Base-by-base conservation (phyloP, 2,113 vertebrate species). In the Oncorhynchus nerka region DNA sequence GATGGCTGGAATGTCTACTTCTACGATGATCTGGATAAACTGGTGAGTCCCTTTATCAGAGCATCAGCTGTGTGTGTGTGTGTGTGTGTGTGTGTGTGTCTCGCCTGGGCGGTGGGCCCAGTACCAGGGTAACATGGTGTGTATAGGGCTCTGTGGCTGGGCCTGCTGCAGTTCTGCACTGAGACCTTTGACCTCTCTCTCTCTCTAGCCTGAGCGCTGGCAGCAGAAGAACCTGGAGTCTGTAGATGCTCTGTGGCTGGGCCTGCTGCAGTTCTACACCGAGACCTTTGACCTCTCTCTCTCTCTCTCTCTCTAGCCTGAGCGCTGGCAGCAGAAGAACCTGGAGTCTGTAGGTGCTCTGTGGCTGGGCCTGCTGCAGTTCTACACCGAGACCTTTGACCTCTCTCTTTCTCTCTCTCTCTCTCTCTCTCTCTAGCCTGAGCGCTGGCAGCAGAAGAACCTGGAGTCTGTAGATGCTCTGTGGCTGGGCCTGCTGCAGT, bases 211-310 rank as follows among this genome's bases (percentile, higher is more conserved):
- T 45, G 71, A 57, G 70, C 90, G 84, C 82, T 98, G 97, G 97
- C 91, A 95, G 82, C 94, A 93, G 51, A 92, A 88, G 85, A 98
- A 98, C 84, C 92, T 88, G 0, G 97, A 98, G 88, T 92, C 94
- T 22, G 93, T 96, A 86, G 97, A 96, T n/a, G 93, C 96, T 0
- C 90, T 98, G 24, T 98, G 97, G 97, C 91, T 98, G 30, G 96
- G 96, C 80, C 93, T 98, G 88, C 95, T 98, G 66, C 94, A 94
- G 71, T 98, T 97, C 83, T 98, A 98, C 78, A 98, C 97, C 2
- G 96, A 98, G 83, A 95, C 97, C 76, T 98, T 97, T 88, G 96
- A 98, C 93, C n/a, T n/a, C n/a, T n/a, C n/a, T n/a, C n/a, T n/a
- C n/a, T n/a, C n/a, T n/a, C n/a, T n/a, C n/a, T n/a, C n/a, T n/a